phyloP scores from a whole-genome alignment of 30 jellyfish, hydroid and myxozoan genomes.

The Aurelia coerulea region DNA sequence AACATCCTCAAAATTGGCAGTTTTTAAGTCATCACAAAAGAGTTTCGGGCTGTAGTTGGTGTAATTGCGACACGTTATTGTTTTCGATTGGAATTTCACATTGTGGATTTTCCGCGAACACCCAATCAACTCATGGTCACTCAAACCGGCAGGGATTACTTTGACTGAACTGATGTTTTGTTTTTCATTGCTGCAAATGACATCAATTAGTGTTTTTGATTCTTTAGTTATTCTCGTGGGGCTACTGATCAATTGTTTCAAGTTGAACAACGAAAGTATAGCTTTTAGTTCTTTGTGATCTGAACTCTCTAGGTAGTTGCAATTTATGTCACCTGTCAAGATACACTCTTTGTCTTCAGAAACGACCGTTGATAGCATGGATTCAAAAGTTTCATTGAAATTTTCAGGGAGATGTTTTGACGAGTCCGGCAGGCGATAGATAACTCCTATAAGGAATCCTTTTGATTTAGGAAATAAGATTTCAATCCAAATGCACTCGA shows the following conservation, averaged over 20 bases:
- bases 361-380: slow-evolving; percentile 33
- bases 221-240: slow-evolving; percentile 59
- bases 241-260: slow-evolving; percentile 55
- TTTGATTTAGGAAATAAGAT: slow-evolving; percentile 40
- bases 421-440: slow-evolving; percentile 62
- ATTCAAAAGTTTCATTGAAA: slow-evolving; percentile 32
- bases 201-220: slow-evolving; percentile 43
- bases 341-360: slow-evolving; percentile 43
- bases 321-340: slow-evolving; percentile 33
- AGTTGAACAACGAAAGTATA: slow-evolving; percentile 13
- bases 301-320: neutral
- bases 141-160: slow-evolving; percentile 58
- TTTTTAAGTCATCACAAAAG: neutral
- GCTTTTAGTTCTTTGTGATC: slow-evolving; percentile 41
- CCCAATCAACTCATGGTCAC: slow-evolving; percentile 59
- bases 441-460: slow-evolving; percentile 50
- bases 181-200: slow-evolving; percentile 57
- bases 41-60: slow-evolving; percentile 34
- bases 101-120: slow-evolving; percentile 32
- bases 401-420: slow-evolving; percentile 52
- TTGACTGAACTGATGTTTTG: slow-evolving; percentile 52
- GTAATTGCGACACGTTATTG: too few relatives aligned
- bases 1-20: too few relatives aligned
- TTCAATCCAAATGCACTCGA: slow-evolving; percentile 55
- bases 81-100: neutral